These are phyloP conservation scores for Sphenodon punctatus DNA, from an alignment of 2,797 vertebrate species.

Conservation along the genomic window DNA sequence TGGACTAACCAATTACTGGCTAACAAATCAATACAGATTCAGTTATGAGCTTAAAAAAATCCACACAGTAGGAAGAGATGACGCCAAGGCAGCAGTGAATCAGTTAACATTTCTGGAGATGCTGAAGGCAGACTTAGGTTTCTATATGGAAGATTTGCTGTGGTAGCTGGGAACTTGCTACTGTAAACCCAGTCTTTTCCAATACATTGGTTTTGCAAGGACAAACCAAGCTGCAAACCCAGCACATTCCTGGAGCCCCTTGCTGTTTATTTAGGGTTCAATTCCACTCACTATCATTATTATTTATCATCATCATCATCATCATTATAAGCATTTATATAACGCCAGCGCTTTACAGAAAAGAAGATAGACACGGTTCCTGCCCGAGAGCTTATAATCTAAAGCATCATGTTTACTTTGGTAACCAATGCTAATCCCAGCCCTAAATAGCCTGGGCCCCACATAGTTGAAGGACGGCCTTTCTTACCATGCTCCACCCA, in stretches of 20 bases:
- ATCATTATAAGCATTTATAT: too few relatives aligned
- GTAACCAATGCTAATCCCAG: too few relatives aligned
- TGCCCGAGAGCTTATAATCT: too few relatives aligned
- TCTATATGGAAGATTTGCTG: slow-evolving; percentile 5
- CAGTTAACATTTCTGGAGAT: background rate
- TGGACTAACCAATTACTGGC: slow-evolving; percentile 41
- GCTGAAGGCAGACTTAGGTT: background rate
- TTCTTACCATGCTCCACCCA: too few relatives aligned
- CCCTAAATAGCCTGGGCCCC: too few relatives aligned
- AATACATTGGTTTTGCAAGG: too few relatives aligned
- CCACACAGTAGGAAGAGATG: background rate
- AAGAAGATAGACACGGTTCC: too few relatives aligned
- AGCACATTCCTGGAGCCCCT: slow-evolving; percentile 7
- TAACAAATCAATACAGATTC: slow-evolving; percentile 40
- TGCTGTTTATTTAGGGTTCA: slow-evolving; percentile 4
- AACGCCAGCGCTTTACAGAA: too few relatives aligned
- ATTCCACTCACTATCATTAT: slow-evolving; percentile 44
- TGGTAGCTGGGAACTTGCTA: background rate
- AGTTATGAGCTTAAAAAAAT: background rate
- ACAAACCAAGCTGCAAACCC: too few relatives aligned
- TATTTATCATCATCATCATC: too few relatives aligned
- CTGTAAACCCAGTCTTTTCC: background rate
- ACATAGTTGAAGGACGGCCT: too few relatives aligned
- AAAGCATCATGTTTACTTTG: too few relatives aligned
- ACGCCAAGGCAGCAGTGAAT: slow-evolving; percentile 5